phyloP scores from a whole-genome alignment of 2,888 invertebrate species.

The Nemoura dubitans region DNA sequence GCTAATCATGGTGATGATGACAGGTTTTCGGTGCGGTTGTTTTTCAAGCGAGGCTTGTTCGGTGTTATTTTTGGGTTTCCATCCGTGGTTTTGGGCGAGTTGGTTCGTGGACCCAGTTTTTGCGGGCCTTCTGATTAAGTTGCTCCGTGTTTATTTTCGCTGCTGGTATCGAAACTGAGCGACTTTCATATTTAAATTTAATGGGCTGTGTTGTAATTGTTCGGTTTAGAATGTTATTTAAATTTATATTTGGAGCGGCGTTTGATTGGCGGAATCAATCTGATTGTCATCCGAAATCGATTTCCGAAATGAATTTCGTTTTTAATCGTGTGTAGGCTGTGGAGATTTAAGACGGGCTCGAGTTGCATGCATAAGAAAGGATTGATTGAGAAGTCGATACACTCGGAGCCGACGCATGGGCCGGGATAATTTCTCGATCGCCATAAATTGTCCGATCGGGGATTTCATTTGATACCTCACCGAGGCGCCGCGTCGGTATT shows the following conservation, averaged over 20 bases:
- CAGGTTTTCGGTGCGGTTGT: neutral
- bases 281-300: neutral
- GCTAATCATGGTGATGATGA: neutral
- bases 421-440: neutral
- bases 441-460: conserved; percentile 14
- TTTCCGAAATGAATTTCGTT: neutral
- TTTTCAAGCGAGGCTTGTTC: neutral
- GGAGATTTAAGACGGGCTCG: neutral
- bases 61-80: neutral
- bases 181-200: neutral
- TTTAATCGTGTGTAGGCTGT: neutral
- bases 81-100: too few relatives aligned
- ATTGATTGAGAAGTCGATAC: neutral
- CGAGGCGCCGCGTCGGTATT: conserved; percentile 8
- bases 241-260: neutral
- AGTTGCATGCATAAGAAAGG: neutral
- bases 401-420: neutral
- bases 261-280: conserved; percentile 2
- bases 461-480: neutral
- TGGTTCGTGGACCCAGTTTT: neutral
- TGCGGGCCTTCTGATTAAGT: neutral
- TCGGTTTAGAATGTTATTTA: neutral
- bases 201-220: neutral
- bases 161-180: neutral
- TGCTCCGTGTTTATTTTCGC: neutral